Evolutionary conservation across 2,888 invertebrate species (phyloP), one percentile per base, ranked within the genome.

Genomic region (Disparrhopalites patrizii): DNA sequence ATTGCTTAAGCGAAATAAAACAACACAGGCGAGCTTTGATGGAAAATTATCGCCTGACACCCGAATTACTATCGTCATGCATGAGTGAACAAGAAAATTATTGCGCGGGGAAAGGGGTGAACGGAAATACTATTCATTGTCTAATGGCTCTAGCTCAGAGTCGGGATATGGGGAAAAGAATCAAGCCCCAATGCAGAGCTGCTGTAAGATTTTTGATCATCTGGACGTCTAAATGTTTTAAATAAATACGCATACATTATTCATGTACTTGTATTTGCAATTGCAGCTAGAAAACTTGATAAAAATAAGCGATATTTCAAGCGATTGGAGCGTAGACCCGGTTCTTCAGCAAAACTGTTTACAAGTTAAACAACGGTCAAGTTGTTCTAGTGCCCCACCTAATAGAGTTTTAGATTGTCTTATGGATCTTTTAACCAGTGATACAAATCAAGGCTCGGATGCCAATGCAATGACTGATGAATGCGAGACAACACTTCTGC

Each of bases 251-350:
- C n/a, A n/a, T 18, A 47, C 8, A 47, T 10, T 47, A 47, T n/a
- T 47, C n/a, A 47, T 47, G 23, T 15, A 36, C 36, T 36, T 52
- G 7, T 54, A 4, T 30, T 15, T 54, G 13, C 13, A 23, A 30
- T 27, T 54, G 38, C 75, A 88, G 87, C 79, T 97, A 68, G 91
- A 93, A 80, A 81, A 83, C 38, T 80, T 97, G 50, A 82, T 97
- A 2, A 89, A 90, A 80, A 88, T 91, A 76, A 87, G 92, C 4
- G 95, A 98, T 80, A 89, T 88, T n/a, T 96, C 91, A 0, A 92
- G 93, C 80, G 93, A 97, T 80, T 95, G 95, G 91, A 85, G 91
- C 75, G 91, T 97, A 0, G 98, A 99, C 81, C 93, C 93, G 0
- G 87, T 93, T 43, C 81, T 97, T 58, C 85, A 89, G 57, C 87